Evolutionary conservation across 2,797 vertebrate genomes (phyloP), one percentile per base, ranked within the genome.

Genomic region (Linurgus olivaceus): DNA sequence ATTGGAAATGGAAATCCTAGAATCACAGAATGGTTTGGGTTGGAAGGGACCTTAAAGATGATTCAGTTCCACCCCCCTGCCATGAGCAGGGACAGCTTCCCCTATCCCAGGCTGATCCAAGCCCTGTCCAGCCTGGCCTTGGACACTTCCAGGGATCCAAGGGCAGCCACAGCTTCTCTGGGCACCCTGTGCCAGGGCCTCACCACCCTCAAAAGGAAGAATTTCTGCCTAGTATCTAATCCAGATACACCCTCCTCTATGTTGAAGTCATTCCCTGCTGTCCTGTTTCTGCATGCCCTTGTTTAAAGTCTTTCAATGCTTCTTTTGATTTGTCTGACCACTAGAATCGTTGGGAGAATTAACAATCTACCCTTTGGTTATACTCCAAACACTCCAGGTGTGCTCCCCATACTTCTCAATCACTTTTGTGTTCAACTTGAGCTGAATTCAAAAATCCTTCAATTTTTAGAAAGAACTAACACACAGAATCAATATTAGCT

Each of bases 71-170:
- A 40, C 16, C 2, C 6, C 11, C 10, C 10, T 83, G 33, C 21
- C 5, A 10, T 51, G 25, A 17, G 15, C 33, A 35, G 51, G 25
- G 17, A n/a, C 10, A 77, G 1, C 10, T 77, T 65, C 10, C 45
- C 8, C 21, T 24, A 2, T 10, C 13, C 10, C 66, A 65, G 17
- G 51, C 6, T 40, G 51, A 12, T 89, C 17, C 58, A 44, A 62
- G 44, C 44, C 50, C 21, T 0, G 0, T 47, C 37, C 63, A 47
- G 0, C 21, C 40, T 67, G 47, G 29, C 10, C 29, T 73, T 54
- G 61, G 17, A 17, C 17, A 17, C 44, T 63, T 16, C 2, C 44
- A 82, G 28, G 17, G 24, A 7, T 45, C 1, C 5, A 55, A n/a
- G 10, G 13, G 13, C 38, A 83, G 45, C 38, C 45, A 19, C 51